Base-by-base conservation (phyloP, 1,140 invertebrate genomes). In the Drosophila bifasciata region DNA sequence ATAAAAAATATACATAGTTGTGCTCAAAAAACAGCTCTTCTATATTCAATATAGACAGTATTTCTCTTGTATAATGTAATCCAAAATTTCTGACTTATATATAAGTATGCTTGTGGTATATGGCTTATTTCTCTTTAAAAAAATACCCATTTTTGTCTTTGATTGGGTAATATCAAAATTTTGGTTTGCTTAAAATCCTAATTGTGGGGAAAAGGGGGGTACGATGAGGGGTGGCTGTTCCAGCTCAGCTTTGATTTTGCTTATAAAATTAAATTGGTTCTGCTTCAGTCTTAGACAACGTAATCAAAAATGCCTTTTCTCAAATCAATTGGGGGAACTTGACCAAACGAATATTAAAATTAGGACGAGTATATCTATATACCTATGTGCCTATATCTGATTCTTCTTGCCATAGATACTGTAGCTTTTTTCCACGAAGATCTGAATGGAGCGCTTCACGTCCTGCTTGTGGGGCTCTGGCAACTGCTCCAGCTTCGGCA, bases 371-470 rank as follows among this genome's bases (percentile, higher is more conserved):
- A 28, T 28, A 28, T 28, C 9, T 8, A 8, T 28, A 28, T 28
- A 28, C 25, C 25, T 28, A 67, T 19, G 2, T 15, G 11, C 9
- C 43, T 58, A 13, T 21, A 8, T 19, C 46, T 78, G 83, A 16
- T 88, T 52, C 41, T 88, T 86, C 6, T 88, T 83, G 43, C 61
- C 84, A 49, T 88, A 90, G 41, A 80, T 76, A 51, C 77, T 84
- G 51, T 77, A 83, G 51, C 88, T 88, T 62, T 91, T 81, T 43
- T 89, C 86, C 4, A 91, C 78, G 32, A 91, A 89, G 21, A 81
- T 89, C 45, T 91, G 90, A 43, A 91, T 91, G 32, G 83, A 89
- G 19, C 78, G 80, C 60, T 91, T 91, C 5, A 91, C 90, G 43
- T 89, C 69, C 41, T 78, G 83, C 23, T 91, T 91, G 45, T 90